Conservation (phyloP, 2,113 vertebrate species). For the Muscicapa adusta region DNA sequence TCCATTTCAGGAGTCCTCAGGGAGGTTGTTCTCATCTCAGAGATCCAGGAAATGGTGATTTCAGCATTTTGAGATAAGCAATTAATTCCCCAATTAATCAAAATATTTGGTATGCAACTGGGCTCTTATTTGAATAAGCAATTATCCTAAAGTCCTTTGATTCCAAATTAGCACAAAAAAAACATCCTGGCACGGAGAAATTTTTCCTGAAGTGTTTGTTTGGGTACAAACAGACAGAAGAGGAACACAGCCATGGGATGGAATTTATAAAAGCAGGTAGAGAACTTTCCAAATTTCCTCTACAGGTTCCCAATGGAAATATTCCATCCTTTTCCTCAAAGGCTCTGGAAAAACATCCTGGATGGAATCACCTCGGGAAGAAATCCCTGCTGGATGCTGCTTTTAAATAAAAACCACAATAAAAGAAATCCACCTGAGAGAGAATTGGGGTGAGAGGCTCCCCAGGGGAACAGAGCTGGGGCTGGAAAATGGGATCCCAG, state of each 20-base stretch:
- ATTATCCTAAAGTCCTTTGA: constrained; percentile 12
- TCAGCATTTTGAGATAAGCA: not conserved
- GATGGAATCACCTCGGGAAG: fast-evolving
- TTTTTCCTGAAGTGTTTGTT: not conserved
- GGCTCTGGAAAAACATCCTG: not conserved
- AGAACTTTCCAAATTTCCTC: not conserved
- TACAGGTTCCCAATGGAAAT: fast-evolving
- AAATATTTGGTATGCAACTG: not conserved
- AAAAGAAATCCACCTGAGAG: fast-evolving
- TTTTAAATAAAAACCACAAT: not conserved
- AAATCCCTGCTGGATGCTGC: fast-evolving
- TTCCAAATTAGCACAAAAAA: not conserved
- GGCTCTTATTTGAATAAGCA: constrained; percentile 16
- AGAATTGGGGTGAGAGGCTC: not conserved
- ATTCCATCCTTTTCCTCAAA: not conserved
- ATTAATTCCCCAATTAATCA: constrained; percentile 37
- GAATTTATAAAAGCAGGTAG: fast-evolving
- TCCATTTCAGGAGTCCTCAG: not conserved
- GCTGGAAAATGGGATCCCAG: not conserved
- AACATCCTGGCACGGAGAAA: not conserved
- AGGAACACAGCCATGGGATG: fast-evolving
- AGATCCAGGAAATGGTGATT: not conserved
- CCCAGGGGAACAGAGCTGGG: not conserved
- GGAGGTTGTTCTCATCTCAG: not conserved
- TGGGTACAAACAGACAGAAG: not conserved